Evolutionary conservation across 1,140 invertebrate genomes (phyloP), one percentile per base, ranked within the genome.

Genomic region (Listronotus oregonensis): DNA sequence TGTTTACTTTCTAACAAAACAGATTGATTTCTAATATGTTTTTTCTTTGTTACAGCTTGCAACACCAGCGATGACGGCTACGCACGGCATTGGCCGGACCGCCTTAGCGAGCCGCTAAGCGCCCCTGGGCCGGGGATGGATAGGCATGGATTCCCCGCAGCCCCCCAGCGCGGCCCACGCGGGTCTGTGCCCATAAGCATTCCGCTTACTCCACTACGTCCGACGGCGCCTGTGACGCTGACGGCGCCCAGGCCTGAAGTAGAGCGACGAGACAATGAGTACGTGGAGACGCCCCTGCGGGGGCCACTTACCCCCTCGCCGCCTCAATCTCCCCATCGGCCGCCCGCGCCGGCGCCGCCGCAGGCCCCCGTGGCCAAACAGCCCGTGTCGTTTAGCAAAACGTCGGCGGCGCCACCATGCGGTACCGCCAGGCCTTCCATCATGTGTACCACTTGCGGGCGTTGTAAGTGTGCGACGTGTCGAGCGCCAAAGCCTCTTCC

Each of bases 401-500:
- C 85, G 62, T 75, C 81, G 50, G 79, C 80, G 56, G 69, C 77
- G 14, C 59, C 62, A 27, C 47, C 64, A 3, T 71, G 70, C 42
- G 73, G 69, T 40, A 59, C 70, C 18, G 43, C 73, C 6, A 44
- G 73, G 15, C 69, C 71, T 17, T 73, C 71, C 37, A 75, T 77
- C 66, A 70, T 77, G 68, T 77, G 75, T 47, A 67, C 74, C 43
- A 86, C 87, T 66, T 97, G 95, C 82, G 89, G 90, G 18, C 85
- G 87, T 64, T 97, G 95, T 78, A 84, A 89, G 21, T 97, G 95
- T 84, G 89, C 90, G 73, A 87, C 92, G 64, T 97, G 95, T 81
- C 87, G 91, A 50, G 86, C 88, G 73, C 92, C 93, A 8, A 84
- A 91, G 17, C 86, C 90, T 42, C 82, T 96, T 73, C 95, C 95